A percentile compares a stretch with the other conserved stretches of the same genome.
These are phyloP conservation scores for Dolichomitus sp. DNA, from an alignment of 2,888 invertebrate genomes.

Conservation along the genomic window DNA sequence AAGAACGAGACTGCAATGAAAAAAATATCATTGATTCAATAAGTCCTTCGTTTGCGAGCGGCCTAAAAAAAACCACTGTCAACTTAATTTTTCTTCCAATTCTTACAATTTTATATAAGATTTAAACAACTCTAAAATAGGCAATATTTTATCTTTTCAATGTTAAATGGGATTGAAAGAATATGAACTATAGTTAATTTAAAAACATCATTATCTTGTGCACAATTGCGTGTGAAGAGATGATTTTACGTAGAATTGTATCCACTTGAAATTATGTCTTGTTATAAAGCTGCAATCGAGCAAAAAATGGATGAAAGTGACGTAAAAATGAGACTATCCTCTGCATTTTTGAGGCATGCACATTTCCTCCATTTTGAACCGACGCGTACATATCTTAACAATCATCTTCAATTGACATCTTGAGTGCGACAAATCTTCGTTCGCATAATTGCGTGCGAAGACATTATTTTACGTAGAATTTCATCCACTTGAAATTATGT, in stretches of 20 bases:
- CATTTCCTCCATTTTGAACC: too few relatives aligned
- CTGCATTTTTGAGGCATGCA: too few relatives aligned
- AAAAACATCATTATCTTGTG: neutral
- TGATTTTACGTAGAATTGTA: neutral
- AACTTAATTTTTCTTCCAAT: too few relatives aligned
- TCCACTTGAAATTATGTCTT: neutral
- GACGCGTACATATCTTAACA: neutral
- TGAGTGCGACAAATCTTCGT: neutral
- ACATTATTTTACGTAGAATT: neutral
- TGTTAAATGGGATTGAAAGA: too few relatives aligned
- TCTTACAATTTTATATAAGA: too few relatives aligned
- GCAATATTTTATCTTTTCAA: too few relatives aligned
- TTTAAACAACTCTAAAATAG: too few relatives aligned
- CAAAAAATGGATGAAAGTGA: neutral
- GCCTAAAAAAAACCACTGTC: too few relatives aligned
- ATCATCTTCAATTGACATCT: too few relatives aligned
- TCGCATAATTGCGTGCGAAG: neutral
- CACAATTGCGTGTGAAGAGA: neutral
- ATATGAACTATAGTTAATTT: too few relatives aligned
- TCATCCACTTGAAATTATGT: neutral
- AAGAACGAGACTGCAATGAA: conserved; percentile 7
- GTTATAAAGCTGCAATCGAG: neutral
- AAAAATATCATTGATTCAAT: too few relatives aligned
- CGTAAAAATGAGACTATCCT: neutral
- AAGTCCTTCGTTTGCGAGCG: too few relatives aligned